Evolutionary conservation across 1,140 invertebrate genomes (phyloP).

Genomic region (Drosophila triauraria): DNA sequence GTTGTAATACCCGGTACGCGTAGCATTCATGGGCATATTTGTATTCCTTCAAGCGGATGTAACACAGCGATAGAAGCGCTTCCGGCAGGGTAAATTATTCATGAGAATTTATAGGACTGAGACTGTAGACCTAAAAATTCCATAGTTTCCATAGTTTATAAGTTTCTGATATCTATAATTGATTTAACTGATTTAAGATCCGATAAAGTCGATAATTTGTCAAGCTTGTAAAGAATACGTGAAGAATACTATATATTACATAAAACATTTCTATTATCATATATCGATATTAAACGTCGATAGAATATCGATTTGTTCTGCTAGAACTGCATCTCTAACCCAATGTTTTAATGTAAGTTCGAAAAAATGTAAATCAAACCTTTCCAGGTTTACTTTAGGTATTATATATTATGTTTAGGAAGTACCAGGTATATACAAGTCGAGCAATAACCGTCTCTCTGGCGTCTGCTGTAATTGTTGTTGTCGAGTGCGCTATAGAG

Average conservation of each 20-base stretch:
- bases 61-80: background rate
- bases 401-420: background rate
- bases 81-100: background rate
- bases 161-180: no score
- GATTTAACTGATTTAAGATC: no score
- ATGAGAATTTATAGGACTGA: background rate
- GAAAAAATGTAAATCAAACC: background rate
- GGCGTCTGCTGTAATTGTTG: slow-evolving; percentile 35
- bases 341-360: background rate
- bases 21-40: background rate
- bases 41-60: background rate
- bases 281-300: background rate
- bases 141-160: no score
- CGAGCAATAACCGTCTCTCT: background rate
- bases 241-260: no score
- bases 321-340: background rate
- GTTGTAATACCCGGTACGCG: slow-evolving; percentile 7
- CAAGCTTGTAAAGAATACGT: no score
- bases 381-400: no score
- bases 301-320: background rate
- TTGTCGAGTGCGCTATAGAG: slow-evolving; percentile 32
- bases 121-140: background rate
- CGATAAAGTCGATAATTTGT: no score
- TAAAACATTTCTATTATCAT: no score
- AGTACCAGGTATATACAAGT: slow-evolving; percentile 3